Evolutionary conservation across 30 jellyfish, hydroid and myxozoan species (phyloP).

Genomic region (Chironex yamaguchii): DNA sequence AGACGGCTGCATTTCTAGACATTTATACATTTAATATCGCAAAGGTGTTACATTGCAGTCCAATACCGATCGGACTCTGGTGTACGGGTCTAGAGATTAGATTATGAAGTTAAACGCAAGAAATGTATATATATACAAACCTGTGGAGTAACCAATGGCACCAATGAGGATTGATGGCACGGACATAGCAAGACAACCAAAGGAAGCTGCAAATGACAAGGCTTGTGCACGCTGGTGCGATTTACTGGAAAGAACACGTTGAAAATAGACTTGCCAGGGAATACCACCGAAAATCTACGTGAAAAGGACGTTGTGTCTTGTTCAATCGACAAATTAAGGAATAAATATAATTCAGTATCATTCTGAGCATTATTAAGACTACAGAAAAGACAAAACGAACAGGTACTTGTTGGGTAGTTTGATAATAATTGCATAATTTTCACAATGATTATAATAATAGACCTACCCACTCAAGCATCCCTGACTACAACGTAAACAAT

Average conservation of each 20-base stretch:
- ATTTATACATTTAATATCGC: neutral
- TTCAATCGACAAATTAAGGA: too few species aligned
- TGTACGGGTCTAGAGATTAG: neutral
- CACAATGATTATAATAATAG: too few species aligned
- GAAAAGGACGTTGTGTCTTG: too few species aligned
- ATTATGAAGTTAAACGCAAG: neutral
- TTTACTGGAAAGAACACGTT: conserved; percentile 94
- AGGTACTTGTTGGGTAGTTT: too few species aligned
- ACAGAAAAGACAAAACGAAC: too few species aligned
- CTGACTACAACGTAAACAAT: too few species aligned
- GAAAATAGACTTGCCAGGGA: conserved; percentile 99
- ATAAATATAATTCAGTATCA: too few species aligned
- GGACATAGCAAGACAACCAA: conserved; percentile 96
- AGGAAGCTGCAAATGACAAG: conserved; percentile 92
- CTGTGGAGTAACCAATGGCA: conserved; percentile 94
- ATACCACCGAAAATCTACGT: conserved; percentile 96
- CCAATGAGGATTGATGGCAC: conserved; percentile 96
- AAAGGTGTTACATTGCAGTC: neutral
- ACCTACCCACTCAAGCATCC: too few species aligned
- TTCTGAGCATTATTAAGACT: too few species aligned
- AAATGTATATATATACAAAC: conserved; percentile 39
- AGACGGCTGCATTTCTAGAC: too few species aligned
- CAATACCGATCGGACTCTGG: too few species aligned
- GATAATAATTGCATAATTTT: too few species aligned
- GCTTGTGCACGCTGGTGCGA: conserved; percentile 91